Evolutionary conservation across 2,888 invertebrate genomes (phyloP).

Genomic region (Quadroppia sp.): DNA sequence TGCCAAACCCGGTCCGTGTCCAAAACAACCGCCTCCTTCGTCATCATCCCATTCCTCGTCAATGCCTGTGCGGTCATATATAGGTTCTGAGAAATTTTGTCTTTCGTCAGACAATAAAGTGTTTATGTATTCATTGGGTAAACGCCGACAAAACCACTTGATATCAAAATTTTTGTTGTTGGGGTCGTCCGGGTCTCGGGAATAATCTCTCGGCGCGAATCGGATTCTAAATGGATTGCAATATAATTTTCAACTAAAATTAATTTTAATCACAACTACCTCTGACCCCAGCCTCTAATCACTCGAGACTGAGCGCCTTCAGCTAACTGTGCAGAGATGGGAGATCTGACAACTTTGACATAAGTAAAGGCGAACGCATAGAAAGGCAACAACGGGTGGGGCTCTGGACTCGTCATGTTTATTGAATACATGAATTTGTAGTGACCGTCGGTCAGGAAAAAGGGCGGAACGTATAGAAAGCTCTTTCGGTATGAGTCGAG

Average conservation of each 20-base stretch:
- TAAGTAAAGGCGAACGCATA: slow-evolving; percentile 48
- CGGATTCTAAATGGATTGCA: slow-evolving; percentile 43
- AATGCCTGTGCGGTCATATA: slow-evolving; percentile 40
- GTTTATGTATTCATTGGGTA: slow-evolving; percentile 48
- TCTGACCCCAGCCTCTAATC: slow-evolving; percentile 49
- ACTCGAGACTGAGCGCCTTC: slow-evolving; percentile 50
- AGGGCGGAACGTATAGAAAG: slow-evolving; percentile 49
- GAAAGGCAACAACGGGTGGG: slow-evolving; percentile 44
- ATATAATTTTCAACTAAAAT: background rate
- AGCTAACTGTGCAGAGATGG: slow-evolving; percentile 51
- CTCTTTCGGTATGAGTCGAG: slow-evolving; percentile 48
- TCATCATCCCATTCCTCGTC: slow-evolving; percentile 45
- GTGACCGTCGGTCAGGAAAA: slow-evolving; percentile 51
- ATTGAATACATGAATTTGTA: slow-evolving; percentile 52
- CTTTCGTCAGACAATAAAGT: slow-evolving; percentile 45
- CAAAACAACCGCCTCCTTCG: slow-evolving; percentile 49
- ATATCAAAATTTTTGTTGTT: slow-evolving; percentile 49
- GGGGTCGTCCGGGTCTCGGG: slow-evolving; percentile 53
- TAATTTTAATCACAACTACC: background rate
- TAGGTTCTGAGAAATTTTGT: slow-evolving; percentile 45
- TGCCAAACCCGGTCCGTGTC: slow-evolving; percentile 48
- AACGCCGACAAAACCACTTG: slow-evolving; percentile 49
- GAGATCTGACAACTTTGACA: slow-evolving; percentile 50
- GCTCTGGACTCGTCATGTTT: slow-evolving; percentile 48
- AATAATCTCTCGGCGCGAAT: slow-evolving; percentile 50